phyloP scores from a whole-genome alignment of 2,113 vertebrate genomes.

The Proterorhinus semilunaris region DNA sequence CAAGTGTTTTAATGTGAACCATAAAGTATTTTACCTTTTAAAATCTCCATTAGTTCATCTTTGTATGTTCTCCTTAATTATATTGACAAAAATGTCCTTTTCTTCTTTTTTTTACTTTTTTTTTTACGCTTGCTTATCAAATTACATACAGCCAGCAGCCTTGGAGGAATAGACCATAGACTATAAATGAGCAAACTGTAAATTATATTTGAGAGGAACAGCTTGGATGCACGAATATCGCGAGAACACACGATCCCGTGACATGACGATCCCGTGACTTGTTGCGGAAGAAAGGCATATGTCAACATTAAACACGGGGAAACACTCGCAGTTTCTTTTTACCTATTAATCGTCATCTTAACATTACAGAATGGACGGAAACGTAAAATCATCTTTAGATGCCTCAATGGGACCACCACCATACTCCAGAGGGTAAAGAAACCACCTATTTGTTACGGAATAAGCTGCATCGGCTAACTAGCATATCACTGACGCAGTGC shows the following conservation, averaged over 20 bases:
- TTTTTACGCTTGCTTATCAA: neutral
- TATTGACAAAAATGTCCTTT: no score
- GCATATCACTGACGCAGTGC: neutral
- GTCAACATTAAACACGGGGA: conserved; percentile 7
- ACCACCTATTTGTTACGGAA: neutral
- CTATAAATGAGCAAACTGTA: no score
- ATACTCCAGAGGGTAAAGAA: conserved; percentile 69
- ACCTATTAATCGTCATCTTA: neutral
- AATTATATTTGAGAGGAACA: no score
- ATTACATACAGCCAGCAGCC: no score
- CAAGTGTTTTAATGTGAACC: no score
- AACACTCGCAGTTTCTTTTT: neutral
- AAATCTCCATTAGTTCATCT: no score
- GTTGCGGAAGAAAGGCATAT: conserved; percentile 44
- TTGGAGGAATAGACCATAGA: no score
- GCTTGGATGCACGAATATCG: neutral
- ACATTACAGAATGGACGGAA: conserved; percentile 60
- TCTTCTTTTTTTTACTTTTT: no score
- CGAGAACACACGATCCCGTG: conserved; percentile 38
- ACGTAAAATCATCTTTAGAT: conserved; percentile 53
- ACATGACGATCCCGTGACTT: conserved; percentile 52
- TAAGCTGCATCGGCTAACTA: conserved; percentile 18
- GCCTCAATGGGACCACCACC: conserved; percentile 40
- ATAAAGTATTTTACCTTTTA: no score
- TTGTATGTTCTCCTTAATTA: no score